phyloP scores from a whole-genome alignment of 2,888 invertebrate species.

The Beris chalybata region DNA sequence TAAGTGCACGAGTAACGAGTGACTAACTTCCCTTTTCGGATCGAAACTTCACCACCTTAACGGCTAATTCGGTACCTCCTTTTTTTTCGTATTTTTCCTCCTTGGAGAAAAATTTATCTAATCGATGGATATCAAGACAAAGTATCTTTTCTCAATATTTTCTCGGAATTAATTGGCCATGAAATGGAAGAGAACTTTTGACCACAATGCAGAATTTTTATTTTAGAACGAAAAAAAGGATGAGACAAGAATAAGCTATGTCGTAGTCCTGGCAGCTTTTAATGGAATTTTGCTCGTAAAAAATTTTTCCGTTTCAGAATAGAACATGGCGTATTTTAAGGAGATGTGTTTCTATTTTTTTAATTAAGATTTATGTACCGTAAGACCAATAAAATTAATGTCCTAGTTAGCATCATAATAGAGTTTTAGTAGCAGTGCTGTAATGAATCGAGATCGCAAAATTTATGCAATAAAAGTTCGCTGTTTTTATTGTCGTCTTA shows the following conservation, averaged over 20 bases:
- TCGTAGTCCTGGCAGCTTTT: background rate
- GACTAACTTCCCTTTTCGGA: no score
- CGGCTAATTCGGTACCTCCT: background rate
- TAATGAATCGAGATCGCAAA: background rate
- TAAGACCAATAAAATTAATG: conserved; percentile 24
- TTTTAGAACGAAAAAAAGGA: background rate
- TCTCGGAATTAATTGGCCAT: conserved; percentile 24
- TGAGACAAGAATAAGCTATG: background rate
- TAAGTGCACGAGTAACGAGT: no score
- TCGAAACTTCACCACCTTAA: conserved; percentile 1
- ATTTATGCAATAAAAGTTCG: no score
- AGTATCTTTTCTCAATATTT: conserved; percentile 6
- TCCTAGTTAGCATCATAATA: conserved; percentile 24
- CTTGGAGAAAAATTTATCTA: background rate
- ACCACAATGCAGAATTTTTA: background rate
- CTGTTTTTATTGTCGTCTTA: no score
- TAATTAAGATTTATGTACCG: conserved; percentile 29
- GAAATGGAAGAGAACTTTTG: conserved; percentile 20
- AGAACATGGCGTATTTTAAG: background rate
- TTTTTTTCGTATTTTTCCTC: background rate
- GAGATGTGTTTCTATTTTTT: conserved; percentile 4
- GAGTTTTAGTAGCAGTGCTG: conserved; percentile 10
- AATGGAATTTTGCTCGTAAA: background rate
- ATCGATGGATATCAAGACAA: conserved; percentile 3
- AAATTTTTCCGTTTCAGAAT: background rate